A percentile compares a stretch with the other conserved stretches of the same genome.
These are phyloP conservation scores for Drosophila longiperda DNA, from an alignment of 2,888 invertebrate species.

Conservation along the genomic window DNA sequence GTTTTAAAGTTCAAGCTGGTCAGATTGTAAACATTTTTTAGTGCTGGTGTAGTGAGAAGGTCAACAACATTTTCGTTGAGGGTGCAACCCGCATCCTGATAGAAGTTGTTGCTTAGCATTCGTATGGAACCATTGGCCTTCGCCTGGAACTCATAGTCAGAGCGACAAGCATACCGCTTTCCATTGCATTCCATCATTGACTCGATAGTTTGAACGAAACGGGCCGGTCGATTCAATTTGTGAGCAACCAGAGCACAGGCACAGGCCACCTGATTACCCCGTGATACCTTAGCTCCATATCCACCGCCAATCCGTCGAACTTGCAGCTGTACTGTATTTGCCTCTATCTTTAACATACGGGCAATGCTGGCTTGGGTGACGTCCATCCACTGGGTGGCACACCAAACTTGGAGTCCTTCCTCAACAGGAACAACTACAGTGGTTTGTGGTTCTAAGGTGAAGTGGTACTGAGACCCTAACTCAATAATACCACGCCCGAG, in stretches of 20 bases:
- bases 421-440: constrained; percentile 89
- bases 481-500: constrained; percentile 86
- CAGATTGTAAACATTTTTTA: constrained; percentile 88
- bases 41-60: constrained; percentile 67
- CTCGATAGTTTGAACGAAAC: constrained; percentile 89
- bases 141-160: constrained; percentile 89
- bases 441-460: constrained; percentile 90
- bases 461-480: constrained; percentile 89
- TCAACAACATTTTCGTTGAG: constrained; percentile 86
- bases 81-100: constrained; percentile 86
- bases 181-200: constrained; percentile 90
- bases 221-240: constrained; percentile 87
- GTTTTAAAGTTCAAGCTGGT: constrained; percentile 87
- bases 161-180: constrained; percentile 87
- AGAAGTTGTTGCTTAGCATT: constrained; percentile 87
- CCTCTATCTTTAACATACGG: constrained; percentile 84
- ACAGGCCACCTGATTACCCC: constrained; percentile 87
- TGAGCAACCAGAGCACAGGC: constrained; percentile 90
- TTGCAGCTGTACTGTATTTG: constrained; percentile 89
- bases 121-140: constrained; percentile 88
- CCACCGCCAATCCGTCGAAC: constrained; percentile 92
- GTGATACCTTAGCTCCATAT: constrained; percentile 91
- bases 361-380: constrained; percentile 87
- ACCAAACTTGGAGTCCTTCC: constrained; percentile 89
- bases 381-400: constrained; percentile 89